Evolutionary conservation across 2,888 invertebrate species (phyloP), one percentile per base, ranked within the genome.

Genomic region (Agonopterix heracliana): DNA sequence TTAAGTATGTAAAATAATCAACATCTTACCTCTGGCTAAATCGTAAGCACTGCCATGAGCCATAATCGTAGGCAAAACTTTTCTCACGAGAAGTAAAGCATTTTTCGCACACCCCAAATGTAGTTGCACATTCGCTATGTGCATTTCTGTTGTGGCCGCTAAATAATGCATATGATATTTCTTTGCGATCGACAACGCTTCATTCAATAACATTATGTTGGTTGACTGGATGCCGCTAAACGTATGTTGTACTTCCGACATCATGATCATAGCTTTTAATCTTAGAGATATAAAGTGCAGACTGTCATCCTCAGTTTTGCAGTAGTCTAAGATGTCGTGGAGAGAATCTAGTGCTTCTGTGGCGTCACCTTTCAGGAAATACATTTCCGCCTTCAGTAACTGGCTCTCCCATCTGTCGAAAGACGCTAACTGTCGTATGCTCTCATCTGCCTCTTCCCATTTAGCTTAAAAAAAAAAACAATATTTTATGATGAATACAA

Each of bases 31-130:
- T 80, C 95, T 91, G 1, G 94, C 96, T 66, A 93, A 91, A 73
- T 97, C 96, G 63, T 93, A 95, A 14, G 92, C 89, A 11, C 94
- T 94, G 1, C 96, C 96, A 68, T 96, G 95, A 0, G 95, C 92
- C 72, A 96, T 90, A 45, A 96, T 90, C 34, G 90, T 89, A 7
- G 93, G 91, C 64, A 95, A 89, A 49, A 93, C 91, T 74, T 92
- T 90, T 57, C 94, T 92, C 0, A 95, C 90, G 9, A 95, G 84
- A 54, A 90, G 86, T 49, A 95, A 76, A 0, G 96, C 95, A 73
- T 95, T 95, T 54, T 91, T 90, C 0, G 95, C 92, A 81, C 95
- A 91, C 13, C 93, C 93, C 90, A 96, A 91, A 53, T 92, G 87
- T 36, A 96, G 81, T 80, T 96, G 89, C 9, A 95, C 90, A 71